Base-by-base conservation (phyloP, 92 coral and sea anemone species). In the Porites evermanni region DNA sequence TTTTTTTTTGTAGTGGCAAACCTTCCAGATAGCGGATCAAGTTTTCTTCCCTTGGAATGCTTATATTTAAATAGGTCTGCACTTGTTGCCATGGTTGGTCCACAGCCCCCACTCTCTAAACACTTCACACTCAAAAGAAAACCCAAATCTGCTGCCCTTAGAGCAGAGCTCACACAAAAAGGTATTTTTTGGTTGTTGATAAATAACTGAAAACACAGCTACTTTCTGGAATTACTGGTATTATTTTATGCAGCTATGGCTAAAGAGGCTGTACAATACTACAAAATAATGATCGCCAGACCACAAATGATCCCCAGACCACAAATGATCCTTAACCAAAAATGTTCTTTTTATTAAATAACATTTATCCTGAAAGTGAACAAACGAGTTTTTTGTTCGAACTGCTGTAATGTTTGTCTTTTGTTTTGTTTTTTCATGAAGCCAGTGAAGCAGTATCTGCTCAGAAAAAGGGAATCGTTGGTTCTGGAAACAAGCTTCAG, bases 121-220 rank as follows among this genome's bases (percentile, higher is more conserved):
- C 99, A 97, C 80, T 97, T 97, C 67, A 97, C 99, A 60, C 88
- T 97, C 19, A 90, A 96, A 87, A 89, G 99, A 92, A 97, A 97
- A 77, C 99, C 99, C 63, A 97, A 97, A 53, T 95, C 98, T 70
- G 99, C 99, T 47, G 97, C 99, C 51, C 92, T 97, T 1, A 90
- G 97, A 82, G 99, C 99, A 75, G 99, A 97, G 75, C 93, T 97
- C 19, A 88, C 92, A 68, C 98, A 93, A 75, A 97, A 97, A 97
- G 99, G 99, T 97, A 87, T 53, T 44, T 13, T 4, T 7, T 16
- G 7, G 18, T 13, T 3, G 7, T 63, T 6, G 6, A 63, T 14
- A 63, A 5, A 63, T 14, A 18, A 3, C 16, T 13, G 3, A 13
- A 61, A 17, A 13, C 12, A 11, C 0, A 2, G 18, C 16, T 0